Evolutionary conservation across 2,888 invertebrate species (phyloP).

Genomic region (Dendrolimus houi): DNA sequence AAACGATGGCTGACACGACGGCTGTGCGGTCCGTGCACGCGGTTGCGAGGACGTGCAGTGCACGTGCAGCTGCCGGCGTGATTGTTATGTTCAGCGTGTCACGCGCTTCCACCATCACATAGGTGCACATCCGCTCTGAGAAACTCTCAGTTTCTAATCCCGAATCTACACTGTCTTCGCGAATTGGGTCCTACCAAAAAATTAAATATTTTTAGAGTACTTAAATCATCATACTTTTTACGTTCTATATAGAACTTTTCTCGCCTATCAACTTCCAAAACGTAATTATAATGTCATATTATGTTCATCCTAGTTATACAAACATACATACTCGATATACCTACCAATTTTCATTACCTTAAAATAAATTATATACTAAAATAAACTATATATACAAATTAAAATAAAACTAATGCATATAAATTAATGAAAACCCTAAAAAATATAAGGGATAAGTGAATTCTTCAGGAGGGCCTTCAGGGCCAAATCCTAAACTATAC

Average conservation of each 20-base stretch:
- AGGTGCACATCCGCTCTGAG: constrained; percentile 73
- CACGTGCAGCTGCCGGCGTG: constrained; percentile 79
- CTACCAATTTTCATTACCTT: no score
- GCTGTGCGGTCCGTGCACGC: constrained; percentile 47
- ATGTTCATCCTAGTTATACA: no score
- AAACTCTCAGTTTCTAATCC: constrained; percentile 57
- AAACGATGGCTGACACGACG: constrained; percentile 49
- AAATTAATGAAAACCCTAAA: no score
- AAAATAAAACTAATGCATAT: no score
- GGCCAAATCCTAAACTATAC: no score
- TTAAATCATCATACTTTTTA: background rate
- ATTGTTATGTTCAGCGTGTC: constrained; percentile 81
- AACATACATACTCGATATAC: no score
- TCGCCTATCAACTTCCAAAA: no score
- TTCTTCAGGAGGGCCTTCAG: no score
- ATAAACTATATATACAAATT: no score
- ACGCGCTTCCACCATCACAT: constrained; percentile 81
- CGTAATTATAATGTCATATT: no score
- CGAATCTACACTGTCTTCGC: constrained; percentile 69
- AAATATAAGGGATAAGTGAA: no score
- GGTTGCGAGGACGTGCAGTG: constrained; percentile 53
- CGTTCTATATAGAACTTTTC: background rate
- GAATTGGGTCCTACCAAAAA: constrained; percentile 42
- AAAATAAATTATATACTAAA: no score
- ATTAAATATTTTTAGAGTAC: background rate